A percentile compares a stretch with the other conserved stretches of the same genome.
These are phyloP conservation scores for Hemithea aestivaria DNA, from an alignment of 2,888 invertebrate genomes.

Conservation along the genomic window DNA sequence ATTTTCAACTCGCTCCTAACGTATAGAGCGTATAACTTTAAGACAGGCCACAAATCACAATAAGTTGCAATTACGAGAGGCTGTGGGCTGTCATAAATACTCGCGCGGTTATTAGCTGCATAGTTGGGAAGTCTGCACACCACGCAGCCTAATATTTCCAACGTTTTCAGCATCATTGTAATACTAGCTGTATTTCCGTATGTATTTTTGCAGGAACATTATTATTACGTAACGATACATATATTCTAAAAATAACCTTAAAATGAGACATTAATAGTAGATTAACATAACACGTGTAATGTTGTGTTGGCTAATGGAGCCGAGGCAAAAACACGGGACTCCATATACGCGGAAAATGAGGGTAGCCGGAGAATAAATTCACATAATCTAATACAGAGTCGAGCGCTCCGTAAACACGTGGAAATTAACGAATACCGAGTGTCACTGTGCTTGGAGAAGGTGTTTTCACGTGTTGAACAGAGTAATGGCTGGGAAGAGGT, in stretches of 20 bases:
- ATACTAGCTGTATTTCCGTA: no score
- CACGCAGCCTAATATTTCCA: background rate
- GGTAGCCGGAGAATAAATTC: conserved; percentile 52
- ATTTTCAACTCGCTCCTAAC: conserved; percentile 23
- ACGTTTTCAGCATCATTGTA: no score
- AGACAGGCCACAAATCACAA: conserved; percentile 66
- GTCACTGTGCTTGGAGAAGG: conserved; percentile 8
- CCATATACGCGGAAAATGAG: conserved; percentile 28
- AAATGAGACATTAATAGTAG: conserved; percentile 5
- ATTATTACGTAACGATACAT: no score
- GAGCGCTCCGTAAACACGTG: conserved; percentile 55
- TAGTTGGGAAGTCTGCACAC: conserved; percentile 48
- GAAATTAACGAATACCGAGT: conserved; percentile 54
- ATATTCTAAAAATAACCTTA: background rate
- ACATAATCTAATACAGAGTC: conserved; percentile 55
- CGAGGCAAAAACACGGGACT: conserved; percentile 2
- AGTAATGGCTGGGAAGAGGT: background rate
- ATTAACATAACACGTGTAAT: conserved; percentile 25
- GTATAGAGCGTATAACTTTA: conserved; percentile 41
- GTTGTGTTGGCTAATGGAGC: conserved; percentile 14
- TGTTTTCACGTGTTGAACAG: conserved; percentile 1
- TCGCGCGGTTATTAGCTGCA: conserved; percentile 59
- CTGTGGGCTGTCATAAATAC: conserved; percentile 56
- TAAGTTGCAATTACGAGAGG: conserved; percentile 66
- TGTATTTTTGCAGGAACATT: no score